These are phyloP conservation scores for Phalacrocorax aristotelis DNA, from an alignment of 2,113 vertebrate genomes.

Conservation along the genomic window DNA sequence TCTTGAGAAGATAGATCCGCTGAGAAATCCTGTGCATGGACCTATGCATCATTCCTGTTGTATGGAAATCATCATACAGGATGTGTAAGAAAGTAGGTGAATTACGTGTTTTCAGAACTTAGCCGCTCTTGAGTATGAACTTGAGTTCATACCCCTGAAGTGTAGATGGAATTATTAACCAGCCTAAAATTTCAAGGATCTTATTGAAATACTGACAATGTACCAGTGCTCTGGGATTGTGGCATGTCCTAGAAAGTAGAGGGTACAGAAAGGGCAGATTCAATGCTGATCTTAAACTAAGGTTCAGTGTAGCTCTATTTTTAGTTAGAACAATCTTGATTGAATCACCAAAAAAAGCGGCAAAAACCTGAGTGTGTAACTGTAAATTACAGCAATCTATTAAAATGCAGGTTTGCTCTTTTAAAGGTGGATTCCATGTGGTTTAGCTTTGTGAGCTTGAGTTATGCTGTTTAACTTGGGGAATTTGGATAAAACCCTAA, in stretches of 20 bases:
- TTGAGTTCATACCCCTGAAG: neutral
- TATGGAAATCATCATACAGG: neutral
- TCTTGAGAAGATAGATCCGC: neutral
- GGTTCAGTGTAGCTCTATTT: neutral
- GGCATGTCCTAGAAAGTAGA: neutral
- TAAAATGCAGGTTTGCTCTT: neutral
- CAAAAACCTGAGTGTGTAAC: neutral
- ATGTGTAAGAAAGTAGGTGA: neutral
- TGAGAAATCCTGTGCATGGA: fast-evolving
- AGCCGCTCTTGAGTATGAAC: neutral
- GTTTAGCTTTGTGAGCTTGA: neutral
- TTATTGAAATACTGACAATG: neutral
- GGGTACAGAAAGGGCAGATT: neutral
- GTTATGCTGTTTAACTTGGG: neutral
- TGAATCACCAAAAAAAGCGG: neutral
- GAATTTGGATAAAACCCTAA: neutral
- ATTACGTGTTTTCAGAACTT: neutral
- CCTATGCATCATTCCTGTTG: neutral
- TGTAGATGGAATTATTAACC: neutral
- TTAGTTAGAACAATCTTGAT: neutral
- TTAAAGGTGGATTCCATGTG: fast-evolving
- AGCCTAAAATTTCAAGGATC: neutral
- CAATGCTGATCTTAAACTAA: fast-evolving
- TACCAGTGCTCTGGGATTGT: neutral
- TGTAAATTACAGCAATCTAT: neutral